These are phyloP conservation scores for Belonocnema kinseyi DNA, from an alignment of 1,140 invertebrate species.

Conservation along the genomic window DNA sequence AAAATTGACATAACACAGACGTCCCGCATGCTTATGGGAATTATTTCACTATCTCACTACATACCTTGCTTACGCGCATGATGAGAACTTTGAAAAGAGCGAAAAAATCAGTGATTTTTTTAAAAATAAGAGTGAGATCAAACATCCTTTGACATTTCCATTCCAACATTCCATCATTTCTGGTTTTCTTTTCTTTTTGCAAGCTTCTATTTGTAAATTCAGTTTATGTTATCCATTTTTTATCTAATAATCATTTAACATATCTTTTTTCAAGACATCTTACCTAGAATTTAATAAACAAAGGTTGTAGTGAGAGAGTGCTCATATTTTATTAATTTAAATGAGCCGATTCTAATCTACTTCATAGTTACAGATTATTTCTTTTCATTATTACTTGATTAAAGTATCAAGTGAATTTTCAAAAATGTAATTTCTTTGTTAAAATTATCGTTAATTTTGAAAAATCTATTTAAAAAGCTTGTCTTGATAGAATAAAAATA, in stretches of 20 bases:
- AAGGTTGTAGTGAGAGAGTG: constrained; percentile 69
- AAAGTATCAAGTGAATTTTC: background rate
- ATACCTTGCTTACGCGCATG: constrained; percentile 72
- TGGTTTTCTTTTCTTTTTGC: background rate
- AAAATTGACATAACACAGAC: constrained; percentile 47
- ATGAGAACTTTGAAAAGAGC: constrained; percentile 59
- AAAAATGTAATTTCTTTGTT: constrained; percentile 35
- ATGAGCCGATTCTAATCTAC: constrained; percentile 30
- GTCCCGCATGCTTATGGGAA: constrained; percentile 72
- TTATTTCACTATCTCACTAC: constrained; percentile 71
- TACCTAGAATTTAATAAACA: constrained; percentile 22
- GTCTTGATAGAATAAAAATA: constrained; percentile 31
- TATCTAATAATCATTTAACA: no score
- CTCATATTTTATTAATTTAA: constrained; percentile 45
- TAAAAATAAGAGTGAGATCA: constrained; percentile 45
- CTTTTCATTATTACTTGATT: background rate
- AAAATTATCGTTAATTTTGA: background rate
- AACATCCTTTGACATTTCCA: background rate
- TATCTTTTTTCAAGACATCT: no score
- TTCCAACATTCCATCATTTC: background rate
- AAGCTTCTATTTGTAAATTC: background rate
- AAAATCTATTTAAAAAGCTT: background rate
- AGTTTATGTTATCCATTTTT: background rate
- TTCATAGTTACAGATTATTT: constrained; percentile 12
- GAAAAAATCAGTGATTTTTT: constrained; percentile 48